These are phyloP conservation scores for Strigamia crassipes DNA, from an alignment of 2,888 invertebrate species.

Conservation along the genomic window DNA sequence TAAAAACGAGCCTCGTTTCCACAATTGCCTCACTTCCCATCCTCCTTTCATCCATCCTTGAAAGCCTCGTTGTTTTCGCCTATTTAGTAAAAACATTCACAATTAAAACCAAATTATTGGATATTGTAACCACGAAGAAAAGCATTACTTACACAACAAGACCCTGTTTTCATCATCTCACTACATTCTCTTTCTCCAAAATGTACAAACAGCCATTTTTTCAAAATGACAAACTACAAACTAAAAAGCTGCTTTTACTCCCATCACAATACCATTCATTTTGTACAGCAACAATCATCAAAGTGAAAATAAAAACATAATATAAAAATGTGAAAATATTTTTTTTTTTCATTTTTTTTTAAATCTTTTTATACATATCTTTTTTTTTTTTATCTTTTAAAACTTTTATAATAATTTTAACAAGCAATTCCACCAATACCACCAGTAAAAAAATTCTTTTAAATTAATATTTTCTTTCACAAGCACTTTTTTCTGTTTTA, in stretches of 20 bases:
- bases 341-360: not conserved
- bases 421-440: not conserved
- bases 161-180: not conserved
- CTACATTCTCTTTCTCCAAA: not conserved
- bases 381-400: not conserved
- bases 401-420: not conserved
- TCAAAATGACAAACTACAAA: not conserved
- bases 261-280: not conserved
- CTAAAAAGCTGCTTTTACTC: not conserved
- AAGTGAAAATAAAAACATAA: conserved; percentile 24
- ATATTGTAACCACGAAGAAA: not conserved
- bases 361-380: not conserved
- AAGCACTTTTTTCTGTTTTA: not conserved
- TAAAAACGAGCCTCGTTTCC: too few relatives aligned
- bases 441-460: not conserved
- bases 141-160: not conserved
- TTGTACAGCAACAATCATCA: not conserved
- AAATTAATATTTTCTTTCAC: not conserved
- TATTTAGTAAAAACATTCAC: too few relatives aligned
- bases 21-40: too few relatives aligned
- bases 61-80: too few relatives aligned
- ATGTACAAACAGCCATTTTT: not conserved
- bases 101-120: too few relatives aligned
- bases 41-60: too few relatives aligned
- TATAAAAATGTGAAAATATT: conserved; percentile 39